Evolutionary conservation across 2,113 vertebrate genomes (phyloP), one percentile per base, ranked within the genome.

Genomic region (Eurystomus gularis): DNA sequence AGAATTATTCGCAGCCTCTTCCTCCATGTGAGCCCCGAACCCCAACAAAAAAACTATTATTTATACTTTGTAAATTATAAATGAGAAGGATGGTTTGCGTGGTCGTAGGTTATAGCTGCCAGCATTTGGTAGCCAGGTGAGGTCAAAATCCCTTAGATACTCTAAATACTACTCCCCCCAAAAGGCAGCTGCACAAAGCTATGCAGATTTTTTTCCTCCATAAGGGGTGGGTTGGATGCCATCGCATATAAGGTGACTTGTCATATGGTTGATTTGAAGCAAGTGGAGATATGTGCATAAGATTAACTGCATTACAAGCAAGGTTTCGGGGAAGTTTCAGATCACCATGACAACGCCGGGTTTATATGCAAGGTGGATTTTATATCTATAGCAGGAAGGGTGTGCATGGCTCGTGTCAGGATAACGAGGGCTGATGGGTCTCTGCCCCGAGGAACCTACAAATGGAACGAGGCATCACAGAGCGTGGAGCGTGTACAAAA

Each of bases 261-360:
- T 94, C 54, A 49, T 57, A 66, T 15, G 73, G 82, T 16, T 91
- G 78, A 64, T 40, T 90, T 82, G 72, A 94, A 94, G 29, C 57
- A 90, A 96, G 65, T 29, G 65, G 17, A 80, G 84, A 69, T 86
- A 88, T 89, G 77, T 92, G 80, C 65, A 61, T 75, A 42, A 88
- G 90, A 95, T 92, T 52, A 85, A 78, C 86, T 77, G 93, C 94
- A 94, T 92, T 94, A 86, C 39, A 85, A 57, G 91, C 71, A 35
- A 64, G 90, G 77, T 91, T 94, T 73, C 78, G n/a, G 58, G 40
- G 62, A n/a, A 91, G 90, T 62, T 96, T 91, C 52, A 87, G 71
- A 80, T 94, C 95, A 87, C 89, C 94, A 94, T 96, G 93, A 90
- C 96, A 96, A 92, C 88, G 24, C 35, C 23, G 77, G 48, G 25